Evolutionary conservation across 2,797 vertebrate genomes (phyloP), one percentile per base, ranked within the genome.

Genomic region (Lepus oiostolus): DNA sequence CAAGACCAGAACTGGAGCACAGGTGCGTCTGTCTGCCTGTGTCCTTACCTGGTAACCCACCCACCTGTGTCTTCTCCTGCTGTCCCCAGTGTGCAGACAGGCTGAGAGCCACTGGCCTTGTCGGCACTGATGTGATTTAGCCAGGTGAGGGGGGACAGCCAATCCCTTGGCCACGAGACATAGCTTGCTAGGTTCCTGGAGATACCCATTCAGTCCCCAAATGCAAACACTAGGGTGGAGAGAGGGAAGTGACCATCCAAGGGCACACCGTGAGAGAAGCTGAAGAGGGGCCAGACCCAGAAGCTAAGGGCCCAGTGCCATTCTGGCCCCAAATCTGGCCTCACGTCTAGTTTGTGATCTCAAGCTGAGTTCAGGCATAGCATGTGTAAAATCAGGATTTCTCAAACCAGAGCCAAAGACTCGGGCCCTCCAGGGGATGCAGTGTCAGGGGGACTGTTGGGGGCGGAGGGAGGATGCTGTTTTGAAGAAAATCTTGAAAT

Each of bases 401-500:
- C 74, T 80, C 13, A 2, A 35, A 63, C 42, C 58, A 75, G 91
- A 42, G 42, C 42, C 4, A 32, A 80, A 93, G 76, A 82, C 74
- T 60, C 75, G 38, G 71, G 38, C 54, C 62, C 67, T 21, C 2
- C 0, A 30, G 38, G 38, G 26, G 32, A 92, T 47, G 68, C 60
- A 8, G 22, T 30, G 42, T 85, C 28, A 35, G 90, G 87, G 85
- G n/a, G 47, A 26, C 65, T 38, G 30, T 58, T 7, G 50, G 79
- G n/a, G 42, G 28, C 68, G 10, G 60, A 17, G 14, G 17, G 35
- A 58, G 19, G 17, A 58, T 16, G 54, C 77, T 32, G 26, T 58
- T 93, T 94, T 83, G n/a, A 86, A 70, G 85, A 96, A 94, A 95
- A 88, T 10, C 77, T 90, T 67, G 35, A 81, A 95, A 95, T 72